phyloP scores from a whole-genome alignment of 2,113 vertebrate genomes.

The Shinisaurus crocodilurus region DNA sequence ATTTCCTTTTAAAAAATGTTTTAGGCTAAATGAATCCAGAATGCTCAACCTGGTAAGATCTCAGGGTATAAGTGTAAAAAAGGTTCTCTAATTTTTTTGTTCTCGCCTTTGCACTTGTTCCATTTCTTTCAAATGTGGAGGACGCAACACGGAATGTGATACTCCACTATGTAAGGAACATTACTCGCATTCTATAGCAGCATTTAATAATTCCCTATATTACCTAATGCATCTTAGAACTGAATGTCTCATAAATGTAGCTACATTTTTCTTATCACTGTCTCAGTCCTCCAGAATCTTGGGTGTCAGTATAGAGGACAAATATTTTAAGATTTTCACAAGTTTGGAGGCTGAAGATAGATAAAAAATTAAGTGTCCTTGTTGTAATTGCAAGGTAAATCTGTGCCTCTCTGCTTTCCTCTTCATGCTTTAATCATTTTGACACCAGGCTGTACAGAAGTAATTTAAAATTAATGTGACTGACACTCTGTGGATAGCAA shows the following conservation, averaged over 20 bases:
- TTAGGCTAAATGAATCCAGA: neutral
- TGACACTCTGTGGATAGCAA: constrained; percentile 85
- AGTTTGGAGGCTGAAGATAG: constrained; percentile 39
- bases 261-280: neutral
- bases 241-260: neutral
- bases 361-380: constrained; percentile 66
- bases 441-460: constrained; percentile 90
- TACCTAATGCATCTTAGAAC: neutral
- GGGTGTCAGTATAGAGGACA: neutral
- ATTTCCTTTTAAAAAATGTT: neutral
- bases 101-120: neutral
- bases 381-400: constrained; percentile 74
- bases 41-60: neutral
- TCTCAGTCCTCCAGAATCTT: neutral
- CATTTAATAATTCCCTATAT: neutral
- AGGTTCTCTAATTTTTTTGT: neutral
- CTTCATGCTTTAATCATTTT: constrained; percentile 90
- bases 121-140: neutral
- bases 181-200: neutral
- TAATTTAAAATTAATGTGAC: constrained; percentile 97
- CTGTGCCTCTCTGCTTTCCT: constrained; percentile 74
- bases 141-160: neutral
- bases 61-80: neutral
- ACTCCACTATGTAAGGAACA: neutral
- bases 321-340: constrained; percentile 24